Conservation (phyloP, 2,113 vertebrate species). For the Lamprologus callipterus region DNA sequence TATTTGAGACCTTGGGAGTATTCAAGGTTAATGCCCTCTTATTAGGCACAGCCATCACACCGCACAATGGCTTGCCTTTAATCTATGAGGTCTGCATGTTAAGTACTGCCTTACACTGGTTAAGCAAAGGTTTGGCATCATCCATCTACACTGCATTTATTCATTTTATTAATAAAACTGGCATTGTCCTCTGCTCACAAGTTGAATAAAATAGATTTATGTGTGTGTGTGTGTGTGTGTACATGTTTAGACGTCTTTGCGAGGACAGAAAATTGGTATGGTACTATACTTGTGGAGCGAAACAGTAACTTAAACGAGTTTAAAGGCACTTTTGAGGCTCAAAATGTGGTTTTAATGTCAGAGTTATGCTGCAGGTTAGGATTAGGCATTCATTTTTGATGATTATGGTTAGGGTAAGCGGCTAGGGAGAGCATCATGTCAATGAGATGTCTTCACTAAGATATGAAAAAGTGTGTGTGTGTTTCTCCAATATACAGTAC, state of each 20-base stretch:
- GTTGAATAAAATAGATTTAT: background rate
- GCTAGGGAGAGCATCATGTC: background rate
- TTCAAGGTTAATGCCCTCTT: slow-evolving; percentile 55
- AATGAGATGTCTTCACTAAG: accelerated
- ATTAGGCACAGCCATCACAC: slow-evolving; percentile 44
- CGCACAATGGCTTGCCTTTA: slow-evolving; percentile 1
- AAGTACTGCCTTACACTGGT: background rate
- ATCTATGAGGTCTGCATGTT: slow-evolving; percentile 21
- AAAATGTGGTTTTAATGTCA: background rate
- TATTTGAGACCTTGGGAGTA: slow-evolving; percentile 35
- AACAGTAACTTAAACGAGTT: background rate
- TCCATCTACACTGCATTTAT: slow-evolving; percentile 3
- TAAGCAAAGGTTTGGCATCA: background rate
- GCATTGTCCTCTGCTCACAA: background rate
- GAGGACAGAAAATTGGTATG: background rate
- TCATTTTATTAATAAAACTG: slow-evolving; percentile 7
- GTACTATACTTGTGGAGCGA: background rate
- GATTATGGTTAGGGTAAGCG: background rate
- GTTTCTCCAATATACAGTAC: background rate
- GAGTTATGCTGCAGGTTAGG: background rate
- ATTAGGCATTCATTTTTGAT: background rate
- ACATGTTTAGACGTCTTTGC: background rate
- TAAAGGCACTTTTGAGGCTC: background rate
- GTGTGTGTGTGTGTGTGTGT: background rate
- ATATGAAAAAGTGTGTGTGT: background rate